These are phyloP conservation scores for Heliangelus exortis DNA, from an alignment of 2,797 vertebrate genomes.

Conservation along the genomic window DNA sequence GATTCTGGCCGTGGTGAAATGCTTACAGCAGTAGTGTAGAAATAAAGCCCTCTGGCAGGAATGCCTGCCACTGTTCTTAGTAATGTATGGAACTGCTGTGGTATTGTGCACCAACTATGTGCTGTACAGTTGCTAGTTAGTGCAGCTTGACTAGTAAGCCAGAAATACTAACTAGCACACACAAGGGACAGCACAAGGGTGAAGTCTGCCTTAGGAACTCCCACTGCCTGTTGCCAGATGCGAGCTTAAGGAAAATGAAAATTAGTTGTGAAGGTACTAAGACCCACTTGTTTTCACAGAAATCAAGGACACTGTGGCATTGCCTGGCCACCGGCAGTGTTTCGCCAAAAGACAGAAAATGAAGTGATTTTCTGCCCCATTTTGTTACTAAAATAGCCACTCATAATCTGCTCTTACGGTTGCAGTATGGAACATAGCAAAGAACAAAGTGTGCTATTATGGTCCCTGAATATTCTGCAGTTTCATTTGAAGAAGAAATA, in stretches of 20 bases:
- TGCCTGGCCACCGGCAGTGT: neutral
- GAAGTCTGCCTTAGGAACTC: neutral
- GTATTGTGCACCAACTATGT: neutral
- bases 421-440: neutral
- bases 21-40: neutral
- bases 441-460: neutral
- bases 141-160: neutral
- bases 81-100: neutral
- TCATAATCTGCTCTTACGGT: neutral
- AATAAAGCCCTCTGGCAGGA: neutral
- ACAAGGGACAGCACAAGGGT: neutral
- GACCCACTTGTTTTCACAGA: neutral
- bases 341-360: neutral
- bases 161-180: neutral
- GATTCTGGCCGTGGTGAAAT: neutral
- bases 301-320: neutral
- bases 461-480: neutral
- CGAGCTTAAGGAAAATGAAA: neutral
- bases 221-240: neutral
- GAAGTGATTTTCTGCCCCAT: neutral
- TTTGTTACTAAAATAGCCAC: neutral
- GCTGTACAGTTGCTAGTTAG: neutral
- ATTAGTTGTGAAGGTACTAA: neutral
- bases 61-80: neutral
- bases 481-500: neutral